Percentiles rank a stretch among this genome's conserved stretches.
These are phyloP conservation scores for Archocentrus centrarchus DNA, from an alignment of 2,113 vertebrate genomes.

Conservation along the genomic window DNA sequence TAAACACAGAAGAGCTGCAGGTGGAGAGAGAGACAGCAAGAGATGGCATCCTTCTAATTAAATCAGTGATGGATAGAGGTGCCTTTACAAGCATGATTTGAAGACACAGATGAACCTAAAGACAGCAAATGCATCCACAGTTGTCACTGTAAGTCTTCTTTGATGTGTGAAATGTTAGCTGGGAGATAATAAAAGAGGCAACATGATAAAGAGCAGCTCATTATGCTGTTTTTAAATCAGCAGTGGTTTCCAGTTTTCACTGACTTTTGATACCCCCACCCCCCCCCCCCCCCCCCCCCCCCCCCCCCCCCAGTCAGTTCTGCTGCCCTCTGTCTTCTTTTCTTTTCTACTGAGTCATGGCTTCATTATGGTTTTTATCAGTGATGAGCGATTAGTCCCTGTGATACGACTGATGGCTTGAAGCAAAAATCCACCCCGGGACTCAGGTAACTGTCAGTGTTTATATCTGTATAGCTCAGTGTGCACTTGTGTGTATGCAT, in stretches of 20 bases:
- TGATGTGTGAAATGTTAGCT: neutral
- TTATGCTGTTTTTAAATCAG: conserved; percentile 3
- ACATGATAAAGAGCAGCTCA: conserved; percentile 10
- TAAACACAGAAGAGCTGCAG: conserved; percentile 49
- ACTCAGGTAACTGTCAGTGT: neutral
- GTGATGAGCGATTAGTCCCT: conserved; percentile 38
- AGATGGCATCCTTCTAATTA: conserved; percentile 40
- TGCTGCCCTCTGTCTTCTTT: conserved; percentile 22
- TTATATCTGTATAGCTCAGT: neutral
- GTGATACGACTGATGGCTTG: neutral
- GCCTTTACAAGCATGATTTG: conserved; percentile 12
- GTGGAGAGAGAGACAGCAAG: conserved; percentile 23
- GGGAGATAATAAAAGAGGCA: neutral
- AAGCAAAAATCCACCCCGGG: neutral
- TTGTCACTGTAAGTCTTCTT: conserved; percentile 7
- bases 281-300: too few relatives aligned
- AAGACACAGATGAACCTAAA: conserved; percentile 12
- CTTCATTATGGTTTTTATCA: conserved; percentile 54
- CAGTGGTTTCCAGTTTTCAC: neutral
- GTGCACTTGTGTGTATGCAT: neutral
- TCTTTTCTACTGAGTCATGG: conserved; percentile 15
- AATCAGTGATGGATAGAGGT: conserved; percentile 48
- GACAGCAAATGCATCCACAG: neutral
- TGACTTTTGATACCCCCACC: neutral
- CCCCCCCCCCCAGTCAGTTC: neutral